A percentile compares a stretch with the other conserved stretches of the same genome.
These are phyloP conservation scores for Ceyx melanurus DNA, from an alignment of 2,113 vertebrate species.

Conservation along the genomic window DNA sequence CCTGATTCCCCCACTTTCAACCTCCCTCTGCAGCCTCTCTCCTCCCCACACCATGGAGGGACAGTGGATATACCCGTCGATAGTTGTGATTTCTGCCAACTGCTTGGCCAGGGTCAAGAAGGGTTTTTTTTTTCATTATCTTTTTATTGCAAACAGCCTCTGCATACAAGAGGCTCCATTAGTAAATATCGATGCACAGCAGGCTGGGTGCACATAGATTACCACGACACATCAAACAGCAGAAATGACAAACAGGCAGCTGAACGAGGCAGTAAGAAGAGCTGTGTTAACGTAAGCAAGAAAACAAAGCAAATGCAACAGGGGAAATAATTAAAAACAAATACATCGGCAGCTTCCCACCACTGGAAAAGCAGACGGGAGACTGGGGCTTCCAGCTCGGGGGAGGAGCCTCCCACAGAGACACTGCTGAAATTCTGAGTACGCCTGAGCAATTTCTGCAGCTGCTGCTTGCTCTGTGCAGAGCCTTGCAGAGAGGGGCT, in stretches of 20 bases:
- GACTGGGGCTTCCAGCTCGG: not conserved
- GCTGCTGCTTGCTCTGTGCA: not conserved
- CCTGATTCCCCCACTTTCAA: not conserved
- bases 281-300: constrained; percentile 10
- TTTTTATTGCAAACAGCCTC: constrained; percentile 60
- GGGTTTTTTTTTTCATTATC: constrained; percentile 56
- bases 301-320: constrained; percentile 35
- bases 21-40: not conserved
- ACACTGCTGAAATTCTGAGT: not conserved
- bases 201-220: constrained; percentile 60
- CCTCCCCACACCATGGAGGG: not conserved
- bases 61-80: not conserved
- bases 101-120: constrained; percentile 51
- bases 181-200: constrained; percentile 67
- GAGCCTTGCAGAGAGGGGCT: not conserved
- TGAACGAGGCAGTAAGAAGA: not conserved
- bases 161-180: constrained; percentile 61
- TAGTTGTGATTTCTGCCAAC: constrained; percentile 32
- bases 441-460: not conserved
- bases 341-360: not conserved
- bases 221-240: constrained; percentile 32
- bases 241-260: constrained; percentile 63
- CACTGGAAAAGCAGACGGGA: not conserved
- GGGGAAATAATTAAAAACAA: constrained; percentile 50
- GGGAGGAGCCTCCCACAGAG: not conserved